Base-by-base conservation (phyloP, 64 coral and sea anemone species). In the Astreopora myriophthalma region DNA sequence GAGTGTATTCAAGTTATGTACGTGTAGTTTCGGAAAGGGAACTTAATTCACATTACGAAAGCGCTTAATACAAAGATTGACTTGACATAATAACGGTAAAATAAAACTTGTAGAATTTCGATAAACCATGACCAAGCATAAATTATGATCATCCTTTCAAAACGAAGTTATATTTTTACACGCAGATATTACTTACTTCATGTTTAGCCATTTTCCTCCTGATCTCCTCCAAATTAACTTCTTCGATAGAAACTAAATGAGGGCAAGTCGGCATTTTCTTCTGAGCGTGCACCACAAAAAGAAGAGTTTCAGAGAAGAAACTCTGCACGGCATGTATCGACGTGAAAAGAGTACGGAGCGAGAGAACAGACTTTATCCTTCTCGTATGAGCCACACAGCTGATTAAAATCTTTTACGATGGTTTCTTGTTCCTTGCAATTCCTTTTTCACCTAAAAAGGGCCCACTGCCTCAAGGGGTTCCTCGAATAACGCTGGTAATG, bases 261-360 rank as follows among this genome's bases (percentile, higher is more conserved):
- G 52, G 79, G 32, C 79, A 83, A 64, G 79, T 14, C 57, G 79
- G 79, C 79, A 83, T 83, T 63, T 83, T 83, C 79, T 83, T 83
- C 55, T 16, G 58, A 83, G 57, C 32, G 60, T 23, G 28, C 23
- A 36, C 79, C 79, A 83, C 79, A 22, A 38, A 64, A 63, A 23
- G 55, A 73, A 73, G 17, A 64, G 17, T 65, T 37, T 31, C 79
- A 83, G n/a, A 38, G 17, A 83, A 55, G 79, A 83, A 65, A 26
- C 52, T 37, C 34, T 83, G 79, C 57, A 83, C 52, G 32, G 55
- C 79, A 83, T 83, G 79, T 24, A 83, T 83, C 79, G 57, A 61
- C 31, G 20, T 38, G 49, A 5, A 34, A 32, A 30, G 2, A 24
- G 58, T 64, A 22, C 79, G 79, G 57, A 22, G 64, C 52, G 65